Evolutionary conservation across 1,140 invertebrate genomes (phyloP).

Genomic region (Brachionus rubens): DNA sequence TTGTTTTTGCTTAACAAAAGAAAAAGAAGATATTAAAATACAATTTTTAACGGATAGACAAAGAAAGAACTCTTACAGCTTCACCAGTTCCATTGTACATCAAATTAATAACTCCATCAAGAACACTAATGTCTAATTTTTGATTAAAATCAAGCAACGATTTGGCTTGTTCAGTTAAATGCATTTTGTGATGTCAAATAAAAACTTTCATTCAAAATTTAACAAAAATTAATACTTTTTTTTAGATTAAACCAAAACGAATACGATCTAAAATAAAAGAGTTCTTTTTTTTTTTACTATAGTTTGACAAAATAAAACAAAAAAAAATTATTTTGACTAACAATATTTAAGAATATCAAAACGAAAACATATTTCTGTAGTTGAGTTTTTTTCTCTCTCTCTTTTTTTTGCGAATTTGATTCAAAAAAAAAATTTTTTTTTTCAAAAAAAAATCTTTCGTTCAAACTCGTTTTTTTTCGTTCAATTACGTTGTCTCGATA

Average conservation of each 20-base stretch:
- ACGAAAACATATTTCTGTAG: too few species aligned
- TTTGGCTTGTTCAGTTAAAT: conserved; percentile 27
- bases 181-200: conserved; percentile 22
- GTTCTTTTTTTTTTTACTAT: not conserved
- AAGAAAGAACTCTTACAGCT: not conserved
- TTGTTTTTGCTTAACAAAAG: conserved; percentile 33
- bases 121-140: conserved; percentile 36
- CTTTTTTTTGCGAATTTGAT: conserved; percentile 31
- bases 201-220: not conserved
- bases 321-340: too few species aligned
- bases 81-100: conserved; percentile 37
- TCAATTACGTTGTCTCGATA: not conserved
- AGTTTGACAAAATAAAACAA: too few species aligned
- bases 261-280: not conserved
- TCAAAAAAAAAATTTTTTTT: not conserved
- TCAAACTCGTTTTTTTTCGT: conserved; percentile 29
- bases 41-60: not conserved
- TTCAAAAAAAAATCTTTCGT: too few species aligned
- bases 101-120: conserved; percentile 35
- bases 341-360: too few species aligned
- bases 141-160: conserved; percentile 39
- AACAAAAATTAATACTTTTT: too few species aligned
- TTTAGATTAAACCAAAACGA: not conserved
- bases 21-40: not conserved
- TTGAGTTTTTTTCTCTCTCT: too few species aligned